These are phyloP conservation scores for Pelobates cultripes DNA, from an alignment of 2,797 vertebrate genomes.

Conservation along the genomic window DNA sequence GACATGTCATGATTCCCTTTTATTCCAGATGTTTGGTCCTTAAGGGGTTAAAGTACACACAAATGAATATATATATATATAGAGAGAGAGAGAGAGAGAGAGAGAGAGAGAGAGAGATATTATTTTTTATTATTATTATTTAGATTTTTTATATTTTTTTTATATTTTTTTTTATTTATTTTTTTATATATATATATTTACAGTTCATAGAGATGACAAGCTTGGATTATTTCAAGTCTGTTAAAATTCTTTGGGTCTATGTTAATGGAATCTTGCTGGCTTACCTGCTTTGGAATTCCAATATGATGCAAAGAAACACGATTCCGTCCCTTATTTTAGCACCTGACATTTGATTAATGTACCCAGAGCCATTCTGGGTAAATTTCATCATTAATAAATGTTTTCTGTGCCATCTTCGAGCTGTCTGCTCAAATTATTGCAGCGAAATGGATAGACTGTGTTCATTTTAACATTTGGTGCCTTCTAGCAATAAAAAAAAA, in stretches of 20 bases:
- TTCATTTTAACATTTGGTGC: conserved; percentile 58
- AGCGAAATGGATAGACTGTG: conserved; percentile 47
- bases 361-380: conserved; percentile 45
- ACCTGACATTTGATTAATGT: conserved; percentile 52
- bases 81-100: too few relatives aligned
- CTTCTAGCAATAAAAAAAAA: conserved; percentile 44
- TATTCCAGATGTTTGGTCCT: too few relatives aligned
- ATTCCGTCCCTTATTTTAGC: conserved; percentile 4
- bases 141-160: too few relatives aligned
- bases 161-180: too few relatives aligned
- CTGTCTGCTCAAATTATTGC: conserved; percentile 57
- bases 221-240: background rate
- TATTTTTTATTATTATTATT: too few relatives aligned
- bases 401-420: conserved; percentile 58
- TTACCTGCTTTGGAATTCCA: background rate
- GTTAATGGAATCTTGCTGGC: background rate
- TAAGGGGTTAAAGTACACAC: too few relatives aligned
- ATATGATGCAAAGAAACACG: background rate
- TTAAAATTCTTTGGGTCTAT: background rate
- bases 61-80: too few relatives aligned
- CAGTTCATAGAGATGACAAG: too few relatives aligned
- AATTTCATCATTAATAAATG: conserved; percentile 57
- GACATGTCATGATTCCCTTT: too few relatives aligned
- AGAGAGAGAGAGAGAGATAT: too few relatives aligned
- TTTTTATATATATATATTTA: too few relatives aligned